Conservation (phyloP, 2,888 invertebrate species). For the Amphipoea lucens region DNA sequence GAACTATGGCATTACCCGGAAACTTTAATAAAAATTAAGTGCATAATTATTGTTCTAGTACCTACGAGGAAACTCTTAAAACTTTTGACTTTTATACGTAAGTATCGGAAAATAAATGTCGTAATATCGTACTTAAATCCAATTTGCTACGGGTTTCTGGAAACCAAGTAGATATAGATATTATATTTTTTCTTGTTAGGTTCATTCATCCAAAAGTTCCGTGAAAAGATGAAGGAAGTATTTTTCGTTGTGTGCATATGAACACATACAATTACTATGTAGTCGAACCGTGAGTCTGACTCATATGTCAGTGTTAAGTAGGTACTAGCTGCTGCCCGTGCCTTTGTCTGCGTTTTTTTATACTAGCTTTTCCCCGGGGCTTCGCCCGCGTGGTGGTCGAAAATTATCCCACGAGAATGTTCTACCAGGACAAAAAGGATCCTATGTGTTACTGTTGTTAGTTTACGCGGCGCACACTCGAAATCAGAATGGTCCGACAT, state of each 20-base stretch:
- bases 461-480: too few species aligned
- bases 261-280: neutral
- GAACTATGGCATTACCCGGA: constrained; percentile 7
- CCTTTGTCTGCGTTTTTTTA: neutral
- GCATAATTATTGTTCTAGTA: neutral
- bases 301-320: neutral
- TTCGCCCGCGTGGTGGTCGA: too few species aligned
- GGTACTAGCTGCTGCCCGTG: fast-evolving
- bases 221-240: neutral
- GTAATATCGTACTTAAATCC: neutral
- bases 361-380: too few species aligned
- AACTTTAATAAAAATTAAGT: neutral
- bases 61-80: constrained; percentile 26
- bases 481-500: too few species aligned
- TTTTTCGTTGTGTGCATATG: neutral
- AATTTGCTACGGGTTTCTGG: neutral
- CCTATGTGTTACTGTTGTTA: too few species aligned
- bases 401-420: too few species aligned
- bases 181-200: neutral
- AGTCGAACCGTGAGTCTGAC: neutral
- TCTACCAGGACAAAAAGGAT: too few species aligned
- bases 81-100: neutral
- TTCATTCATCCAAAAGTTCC: neutral
- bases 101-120: constrained; percentile 1
- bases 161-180: neutral